Percentiles rank a stretch among this genome's conserved stretches.
Conservation (phyloP, 2,797 vertebrate genomes). For the Xiphorhynchus erythropygius region DNA sequence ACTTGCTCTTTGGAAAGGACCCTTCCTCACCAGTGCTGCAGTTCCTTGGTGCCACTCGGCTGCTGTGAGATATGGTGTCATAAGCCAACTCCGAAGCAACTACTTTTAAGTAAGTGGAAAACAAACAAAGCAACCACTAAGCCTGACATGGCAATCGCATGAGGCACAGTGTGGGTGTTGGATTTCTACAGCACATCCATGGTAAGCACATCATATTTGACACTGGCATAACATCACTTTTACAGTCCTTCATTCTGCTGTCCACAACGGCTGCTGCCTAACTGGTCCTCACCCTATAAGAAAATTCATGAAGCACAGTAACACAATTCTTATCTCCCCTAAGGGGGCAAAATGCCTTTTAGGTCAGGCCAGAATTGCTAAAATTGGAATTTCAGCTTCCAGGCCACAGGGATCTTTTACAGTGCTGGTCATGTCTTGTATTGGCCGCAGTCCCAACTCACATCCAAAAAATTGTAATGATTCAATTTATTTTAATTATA, state of each 20-base stretch:
- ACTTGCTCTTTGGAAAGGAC: neutral
- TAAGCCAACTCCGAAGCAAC: neutral
- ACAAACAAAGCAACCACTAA: neutral
- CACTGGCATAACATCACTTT: neutral
- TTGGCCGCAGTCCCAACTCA: neutral
- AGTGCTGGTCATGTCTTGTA: neutral
- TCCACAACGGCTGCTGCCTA: neutral
- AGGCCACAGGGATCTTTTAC: neutral
- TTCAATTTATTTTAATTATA: neutral
- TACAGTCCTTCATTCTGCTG: neutral
- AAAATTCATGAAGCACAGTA: neutral
- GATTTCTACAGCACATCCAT: neutral
- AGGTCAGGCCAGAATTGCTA: neutral
- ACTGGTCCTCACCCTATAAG: neutral
- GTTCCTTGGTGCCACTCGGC: neutral
- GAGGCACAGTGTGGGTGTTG: neutral
- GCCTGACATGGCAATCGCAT: rapidly evolving
- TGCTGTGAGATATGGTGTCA: rapidly evolving
- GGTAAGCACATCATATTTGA: neutral
- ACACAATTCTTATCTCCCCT: neutral
- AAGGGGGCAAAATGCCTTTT: neutral
- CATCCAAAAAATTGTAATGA: neutral
- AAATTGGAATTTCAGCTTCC: neutral
- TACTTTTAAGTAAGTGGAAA: neutral
- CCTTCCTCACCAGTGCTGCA: neutral